Base-by-base conservation (phyloP, 2,113 vertebrate genomes). In the Lycocorax pyrrhopterus region DNA sequence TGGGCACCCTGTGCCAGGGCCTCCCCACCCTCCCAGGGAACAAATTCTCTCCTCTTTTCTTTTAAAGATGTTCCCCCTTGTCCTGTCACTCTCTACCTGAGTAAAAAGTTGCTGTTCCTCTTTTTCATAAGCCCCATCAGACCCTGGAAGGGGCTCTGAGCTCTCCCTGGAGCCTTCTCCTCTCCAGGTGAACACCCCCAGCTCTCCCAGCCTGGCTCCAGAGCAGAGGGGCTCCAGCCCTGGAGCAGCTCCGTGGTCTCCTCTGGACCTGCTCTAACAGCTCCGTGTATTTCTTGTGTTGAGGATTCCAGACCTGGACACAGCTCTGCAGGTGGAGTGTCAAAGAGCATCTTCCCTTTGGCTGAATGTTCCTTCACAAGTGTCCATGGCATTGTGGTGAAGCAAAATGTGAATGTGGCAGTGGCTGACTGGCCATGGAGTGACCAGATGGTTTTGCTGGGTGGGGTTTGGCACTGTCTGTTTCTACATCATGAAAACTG, bases 231-330 rank as follows among this genome's bases (percentile, higher is more conserved):
- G 41, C 41, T 63, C 27, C 76, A 88, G 58, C 8, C 51, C 43
- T 47, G 0, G 5, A 58, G 18, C 12, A 58, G 0, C 27, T 80
- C 67, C 0, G 0, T 32, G 26, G 32, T 12, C 22, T 35, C 26
- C 49, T 51, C 76, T 66, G 32, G 43, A 37, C 17, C 1, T 2
- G 12, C 43, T 73, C 37, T 13, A 44, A 13, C 5, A 88, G 32
- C 44, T 58, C 37, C 9, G 10, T 2, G 6, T 51, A 5, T 44
- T 51, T 58, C 22, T 17, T 59, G 19, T 52, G 33, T 52, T 64
- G 37, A 44, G 44, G 22, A 81, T 74, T 74, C 44, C 68, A 89
- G 37, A 9, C 5, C 44, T 20, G 22, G 51, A 16, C 27, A 52
- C 10, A 67, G 6, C 18, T 20, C 7, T 52, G 12, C 18, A 44